Evolutionary conservation across 30 jellyfish, hydroid and myxozoan species (phyloP), one percentile per base, ranked within the genome.

Genomic region (Cassiopea xamachana): DNA sequence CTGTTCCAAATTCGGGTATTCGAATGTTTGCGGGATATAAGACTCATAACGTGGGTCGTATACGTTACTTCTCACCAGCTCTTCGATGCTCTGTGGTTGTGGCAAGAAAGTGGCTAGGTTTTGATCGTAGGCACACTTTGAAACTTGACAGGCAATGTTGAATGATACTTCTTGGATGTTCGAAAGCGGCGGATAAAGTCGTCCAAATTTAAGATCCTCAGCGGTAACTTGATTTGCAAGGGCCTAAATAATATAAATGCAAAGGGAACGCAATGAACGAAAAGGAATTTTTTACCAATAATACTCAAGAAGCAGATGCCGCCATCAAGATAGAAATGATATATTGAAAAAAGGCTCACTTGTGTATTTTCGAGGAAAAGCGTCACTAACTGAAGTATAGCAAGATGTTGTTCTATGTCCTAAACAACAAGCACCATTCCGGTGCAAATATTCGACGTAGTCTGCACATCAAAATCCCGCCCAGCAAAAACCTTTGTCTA

Each of bases 101-200:
- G 99, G 99, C 27, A 92, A 59, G 48, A 86, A 60, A 14, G 99
- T 87, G 60, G 99, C 99, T 15, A 91, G 81, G 15, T 96, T 89
- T 75, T 95, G 97, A 14, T 91, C 94, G 77, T 91, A 95, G 27
- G 98, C 97, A 49, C 90, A 73, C 48, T 91, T 82, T 46, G 97
- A 95, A 4, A 95, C 99, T 16, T 78, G 83, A 68, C 90, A 84
- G 7, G 99, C 99, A 16, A 95, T 92, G 47, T 87, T 58, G 73
- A 85, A 95, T 45, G 99, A 95, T 14, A 95, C 99, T 61, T 95
- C 85, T 72, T 95, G 97, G 61, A 95, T 95, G 60, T 77, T 87
- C 1, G 75, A 69, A 70, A 95, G 77, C 55, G 98, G 97, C 43
- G 99, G 99, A 74, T 89, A 95, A 43, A 95, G 91, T 48, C 98